Percentiles rank a stretch among this genome's conserved stretches.
phyloP scores from a whole-genome alignment of 2,113 vertebrate genomes.

The Callithrix jacchus region DNA sequence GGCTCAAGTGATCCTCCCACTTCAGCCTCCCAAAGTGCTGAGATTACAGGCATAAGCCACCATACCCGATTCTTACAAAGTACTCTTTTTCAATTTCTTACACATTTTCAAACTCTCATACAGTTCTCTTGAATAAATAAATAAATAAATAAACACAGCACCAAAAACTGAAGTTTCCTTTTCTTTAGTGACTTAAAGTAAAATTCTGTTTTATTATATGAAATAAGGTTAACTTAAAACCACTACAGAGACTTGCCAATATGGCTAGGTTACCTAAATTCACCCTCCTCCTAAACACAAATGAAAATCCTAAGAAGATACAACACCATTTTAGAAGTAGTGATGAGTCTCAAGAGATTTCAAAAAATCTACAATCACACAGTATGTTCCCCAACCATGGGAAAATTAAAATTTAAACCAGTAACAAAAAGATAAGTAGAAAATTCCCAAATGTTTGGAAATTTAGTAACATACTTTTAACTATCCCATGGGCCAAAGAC shows the following conservation, averaged over 20 bases:
- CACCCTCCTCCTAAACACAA: not conserved
- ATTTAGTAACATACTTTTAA: constrained; percentile 6
- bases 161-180: not conserved
- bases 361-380: not conserved
- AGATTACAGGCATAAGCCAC: not conserved
- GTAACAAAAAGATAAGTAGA: not conserved
- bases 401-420: constrained; percentile 26
- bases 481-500: not conserved
- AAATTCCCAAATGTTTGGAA: constrained; percentile 27
- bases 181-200: not conserved
- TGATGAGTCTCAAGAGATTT: not conserved
- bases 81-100: not conserved
- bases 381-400: not conserved
- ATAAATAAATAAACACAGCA: not conserved
- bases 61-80: not conserved
- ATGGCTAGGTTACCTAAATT: not conserved
- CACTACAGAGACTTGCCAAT: not conserved
- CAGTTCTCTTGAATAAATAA: not conserved
- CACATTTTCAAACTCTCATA: not conserved
- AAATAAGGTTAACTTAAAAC: not conserved
- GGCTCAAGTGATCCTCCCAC: too few relatives aligned
- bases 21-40: too few relatives aligned
- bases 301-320: not conserved
- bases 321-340: not conserved
- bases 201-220: not conserved